Evolutionary conservation across 2,797 vertebrate genomes (phyloP).

Genomic region (Taeniopygia guttata): DNA sequence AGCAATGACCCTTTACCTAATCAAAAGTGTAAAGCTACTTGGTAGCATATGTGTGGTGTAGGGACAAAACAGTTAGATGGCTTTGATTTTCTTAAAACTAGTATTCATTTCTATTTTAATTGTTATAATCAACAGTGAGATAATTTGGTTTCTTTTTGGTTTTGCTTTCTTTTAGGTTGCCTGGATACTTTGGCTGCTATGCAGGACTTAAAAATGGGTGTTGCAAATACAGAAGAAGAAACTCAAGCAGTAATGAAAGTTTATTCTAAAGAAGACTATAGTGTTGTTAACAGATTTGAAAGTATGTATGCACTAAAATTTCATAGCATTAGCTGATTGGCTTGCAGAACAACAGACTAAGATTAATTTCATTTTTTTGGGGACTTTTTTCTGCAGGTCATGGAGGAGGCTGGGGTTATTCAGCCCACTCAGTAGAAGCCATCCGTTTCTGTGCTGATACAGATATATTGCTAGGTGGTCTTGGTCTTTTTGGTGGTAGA

Average conservation of each 20-base stretch:
- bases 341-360: neutral
- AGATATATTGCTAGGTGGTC: slow-evolving; percentile 93
- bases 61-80: neutral
- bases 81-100: neutral
- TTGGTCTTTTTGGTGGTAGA: slow-evolving; percentile 95
- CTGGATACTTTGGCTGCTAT: slow-evolving; percentile 96
- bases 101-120: neutral
- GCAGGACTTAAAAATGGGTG: slow-evolving; percentile 98
- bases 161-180: slow-evolving; percentile 83
- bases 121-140: neutral
- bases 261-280: slow-evolving; percentile 99
- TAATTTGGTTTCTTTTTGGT: neutral
- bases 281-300: slow-evolving; percentile 98
- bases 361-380: neutral
- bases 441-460: slow-evolving; percentile 97
- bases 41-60: neutral
- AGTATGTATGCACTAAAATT: slow-evolving; percentile 78
- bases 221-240: slow-evolving; percentile 94
- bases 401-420: slow-evolving; percentile 98
- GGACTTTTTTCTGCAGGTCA: slow-evolving; percentile 81
- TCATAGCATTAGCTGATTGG: neutral
- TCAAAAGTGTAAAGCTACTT: neutral
- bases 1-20: neutral
- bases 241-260: slow-evolving; percentile 99
- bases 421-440: slow-evolving; percentile 98